phyloP scores from a whole-genome alignment of 2,888 invertebrate genomes.

The Mythimna albipuncta region DNA sequence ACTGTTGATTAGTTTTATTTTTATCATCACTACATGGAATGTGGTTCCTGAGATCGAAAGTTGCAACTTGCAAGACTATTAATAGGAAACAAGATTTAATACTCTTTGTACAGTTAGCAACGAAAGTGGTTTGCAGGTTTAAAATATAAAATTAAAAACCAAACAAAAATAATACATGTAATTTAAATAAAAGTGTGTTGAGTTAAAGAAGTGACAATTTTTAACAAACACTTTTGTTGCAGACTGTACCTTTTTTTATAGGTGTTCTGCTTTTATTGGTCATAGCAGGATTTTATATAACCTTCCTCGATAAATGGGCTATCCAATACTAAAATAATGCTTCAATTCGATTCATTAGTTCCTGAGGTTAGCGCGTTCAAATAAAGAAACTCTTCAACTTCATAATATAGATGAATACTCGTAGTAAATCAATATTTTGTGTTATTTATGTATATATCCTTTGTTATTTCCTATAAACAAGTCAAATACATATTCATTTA shows the following conservation, averaged over 20 bases:
- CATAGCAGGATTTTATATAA: too few species aligned
- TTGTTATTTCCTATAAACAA: too few species aligned
- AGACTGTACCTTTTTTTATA: not conserved
- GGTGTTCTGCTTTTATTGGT: too few species aligned
- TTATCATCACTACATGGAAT: constrained; percentile 53
- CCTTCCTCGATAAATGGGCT: too few species aligned
- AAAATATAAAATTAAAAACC: not conserved
- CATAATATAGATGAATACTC: too few species aligned
- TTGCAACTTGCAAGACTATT: constrained; percentile 69
- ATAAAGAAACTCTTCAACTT: too few species aligned
- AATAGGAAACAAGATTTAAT: constrained; percentile 67
- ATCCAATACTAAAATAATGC: too few species aligned
- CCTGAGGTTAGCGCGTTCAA: too few species aligned
- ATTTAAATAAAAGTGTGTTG: not conserved
- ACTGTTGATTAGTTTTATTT: constrained; percentile 43
- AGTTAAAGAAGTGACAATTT: not conserved
- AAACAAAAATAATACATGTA: not conserved
- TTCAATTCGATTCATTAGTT: too few species aligned
- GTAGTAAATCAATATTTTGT: too few species aligned
- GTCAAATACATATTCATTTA: too few species aligned
- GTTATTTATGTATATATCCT: too few species aligned
- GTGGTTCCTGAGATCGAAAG: constrained; percentile 72
- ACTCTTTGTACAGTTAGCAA: constrained; percentile 22
- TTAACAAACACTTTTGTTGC: constrained; percentile 1
- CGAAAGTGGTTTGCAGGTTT: not conserved